Conservation (phyloP, 1,140 invertebrate species). For the Orchesella cincta region DNA sequence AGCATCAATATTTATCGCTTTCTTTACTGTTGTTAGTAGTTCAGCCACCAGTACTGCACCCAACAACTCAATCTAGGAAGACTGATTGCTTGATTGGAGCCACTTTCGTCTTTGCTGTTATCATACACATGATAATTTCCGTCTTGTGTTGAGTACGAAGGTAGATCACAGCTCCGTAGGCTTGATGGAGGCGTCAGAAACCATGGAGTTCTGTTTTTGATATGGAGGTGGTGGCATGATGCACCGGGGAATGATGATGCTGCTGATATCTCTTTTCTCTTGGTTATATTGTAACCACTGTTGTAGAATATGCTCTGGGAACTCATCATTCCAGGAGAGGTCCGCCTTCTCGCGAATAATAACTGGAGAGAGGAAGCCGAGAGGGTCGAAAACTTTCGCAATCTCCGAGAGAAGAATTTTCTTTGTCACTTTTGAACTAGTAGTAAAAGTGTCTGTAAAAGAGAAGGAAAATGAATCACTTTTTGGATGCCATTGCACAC, state of each 20-base stretch:
- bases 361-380: constrained; percentile 55
- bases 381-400: constrained; percentile 57
- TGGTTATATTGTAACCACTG: constrained; percentile 46
- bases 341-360: constrained; percentile 56
- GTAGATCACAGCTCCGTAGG: not conserved
- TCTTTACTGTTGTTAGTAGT: constrained; percentile 20
- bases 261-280: constrained; percentile 39
- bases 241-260: constrained; percentile 16
- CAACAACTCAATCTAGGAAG: constrained; percentile 50
- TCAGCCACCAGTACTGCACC: constrained; percentile 40
- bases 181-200: not conserved
- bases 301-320: constrained; percentile 47
- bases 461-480: not conserved
- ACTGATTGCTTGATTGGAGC: constrained; percentile 41
- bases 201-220: not conserved
- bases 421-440: constrained; percentile 47
- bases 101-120: constrained; percentile 48
- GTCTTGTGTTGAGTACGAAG: not conserved
- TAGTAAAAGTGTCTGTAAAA: not conserved
- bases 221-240: constrained; percentile 45
- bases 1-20: not conserved
- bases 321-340: constrained; percentile 57
- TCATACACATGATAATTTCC: not conserved
- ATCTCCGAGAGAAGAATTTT: constrained; percentile 52
- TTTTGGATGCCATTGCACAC: not conserved